Evolutionary conservation across 2,888 invertebrate genomes (phyloP).

Genomic region (Flexamia atlantica): DNA sequence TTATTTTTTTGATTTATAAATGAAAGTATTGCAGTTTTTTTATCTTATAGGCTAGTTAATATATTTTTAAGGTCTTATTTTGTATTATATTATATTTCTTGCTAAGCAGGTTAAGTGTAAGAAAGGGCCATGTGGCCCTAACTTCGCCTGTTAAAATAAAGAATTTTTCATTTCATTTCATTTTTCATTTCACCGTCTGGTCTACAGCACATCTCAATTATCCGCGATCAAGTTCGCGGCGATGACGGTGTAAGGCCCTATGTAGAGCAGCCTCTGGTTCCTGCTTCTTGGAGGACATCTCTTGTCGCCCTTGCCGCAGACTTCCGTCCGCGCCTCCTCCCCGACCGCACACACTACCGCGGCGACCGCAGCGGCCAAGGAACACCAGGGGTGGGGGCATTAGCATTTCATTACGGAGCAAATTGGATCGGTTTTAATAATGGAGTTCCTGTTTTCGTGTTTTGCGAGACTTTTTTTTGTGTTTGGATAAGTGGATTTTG

Average conservation of each 20-base stretch:
- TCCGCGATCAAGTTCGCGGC: background rate
- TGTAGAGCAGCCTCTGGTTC: background rate
- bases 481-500: too few relatives aligned
- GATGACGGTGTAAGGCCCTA: background rate
- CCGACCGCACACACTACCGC: background rate
- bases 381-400: background rate
- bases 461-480: too few relatives aligned
- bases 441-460: slow-evolving; percentile 5
- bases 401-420: background rate
- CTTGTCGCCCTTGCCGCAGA: background rate
- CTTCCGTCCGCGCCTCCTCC: background rate
- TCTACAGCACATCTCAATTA: background rate
- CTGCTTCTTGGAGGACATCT: background rate
- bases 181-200: too few relatives aligned
- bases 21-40: too few relatives aligned
- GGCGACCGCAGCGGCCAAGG: background rate
- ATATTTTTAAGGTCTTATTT: too few relatives aligned
- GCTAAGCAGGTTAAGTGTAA: too few relatives aligned
- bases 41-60: too few relatives aligned
- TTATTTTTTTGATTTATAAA: too few relatives aligned
- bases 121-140: too few relatives aligned
- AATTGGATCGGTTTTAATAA: background rate
- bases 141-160: too few relatives aligned
- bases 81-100: too few relatives aligned
- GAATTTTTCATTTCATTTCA: too few relatives aligned